phyloP scores from a whole-genome alignment of 1,140 invertebrate species.

The Anastatus disparis region DNA sequence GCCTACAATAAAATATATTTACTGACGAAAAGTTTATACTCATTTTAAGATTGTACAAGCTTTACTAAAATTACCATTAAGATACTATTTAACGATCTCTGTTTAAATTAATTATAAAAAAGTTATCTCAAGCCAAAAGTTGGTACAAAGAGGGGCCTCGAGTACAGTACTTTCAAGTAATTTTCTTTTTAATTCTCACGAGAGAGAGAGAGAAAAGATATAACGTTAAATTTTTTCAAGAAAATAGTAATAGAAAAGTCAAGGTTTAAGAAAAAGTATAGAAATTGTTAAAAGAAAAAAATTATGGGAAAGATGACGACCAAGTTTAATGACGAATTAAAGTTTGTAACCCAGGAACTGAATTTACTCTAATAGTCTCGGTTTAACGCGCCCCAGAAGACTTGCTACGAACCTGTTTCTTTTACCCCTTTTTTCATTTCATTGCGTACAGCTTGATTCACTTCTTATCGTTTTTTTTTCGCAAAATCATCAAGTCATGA shows the following conservation, averaged over 20 bases:
- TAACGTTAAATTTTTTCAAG: too few species aligned
- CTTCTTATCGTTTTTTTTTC: too few species aligned
- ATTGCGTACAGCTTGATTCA: background rate
- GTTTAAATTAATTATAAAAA: constrained; percentile 22
- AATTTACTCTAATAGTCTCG: constrained; percentile 48
- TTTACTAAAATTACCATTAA: too few species aligned
- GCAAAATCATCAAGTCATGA: background rate
- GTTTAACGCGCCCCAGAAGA: background rate
- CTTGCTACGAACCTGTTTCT: too few species aligned
- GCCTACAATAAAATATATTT: too few species aligned
- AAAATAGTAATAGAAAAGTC: too few species aligned
- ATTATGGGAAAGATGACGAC: constrained; percentile 14
- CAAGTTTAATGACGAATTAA: constrained; percentile 45
- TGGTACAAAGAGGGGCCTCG: background rate
- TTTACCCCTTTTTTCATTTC: background rate
- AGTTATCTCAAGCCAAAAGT: background rate
- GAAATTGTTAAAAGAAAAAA: background rate
- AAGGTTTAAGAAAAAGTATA: too few species aligned
- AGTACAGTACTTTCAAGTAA: background rate
- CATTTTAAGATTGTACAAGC: too few species aligned
- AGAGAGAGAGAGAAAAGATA: background rate
- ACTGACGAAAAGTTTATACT: too few species aligned
- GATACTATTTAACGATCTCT: background rate
- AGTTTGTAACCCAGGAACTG: constrained; percentile 49
- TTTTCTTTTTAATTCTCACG: constrained; percentile 33